A percentile compares a stretch with the other conserved stretches of the same genome.
Conservation (phyloP, 2,797 vertebrate species). For the Gymnocypris eckloni region DNA sequence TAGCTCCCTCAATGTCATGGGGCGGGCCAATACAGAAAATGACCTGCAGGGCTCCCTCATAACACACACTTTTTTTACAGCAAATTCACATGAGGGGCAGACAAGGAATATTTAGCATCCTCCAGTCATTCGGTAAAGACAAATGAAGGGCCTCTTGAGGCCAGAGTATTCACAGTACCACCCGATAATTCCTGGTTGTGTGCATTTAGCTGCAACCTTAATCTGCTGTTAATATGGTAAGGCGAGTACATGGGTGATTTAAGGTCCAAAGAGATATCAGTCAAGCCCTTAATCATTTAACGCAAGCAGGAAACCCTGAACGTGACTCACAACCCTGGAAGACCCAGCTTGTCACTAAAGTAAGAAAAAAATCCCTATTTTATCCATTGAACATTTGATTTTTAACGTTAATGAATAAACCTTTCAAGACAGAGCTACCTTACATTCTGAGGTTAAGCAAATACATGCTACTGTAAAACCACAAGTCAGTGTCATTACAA, state of each 20-base stretch:
- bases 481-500: neutral
- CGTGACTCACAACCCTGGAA: slow-evolving; percentile 37
- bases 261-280: slow-evolving; percentile 34
- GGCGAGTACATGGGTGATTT: slow-evolving; percentile 20
- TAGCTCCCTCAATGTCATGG: neutral
- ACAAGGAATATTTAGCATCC: slow-evolving; percentile 4
- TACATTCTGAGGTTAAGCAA: neutral
- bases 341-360: neutral
- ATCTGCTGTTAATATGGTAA: slow-evolving; percentile 60
- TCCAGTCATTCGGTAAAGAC: neutral
- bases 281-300: slow-evolving; percentile 48
- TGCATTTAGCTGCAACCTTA: slow-evolving; percentile 68
- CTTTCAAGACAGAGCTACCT: neutral
- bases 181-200: slow-evolving; percentile 40
- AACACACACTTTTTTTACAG: neutral
- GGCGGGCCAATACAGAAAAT: neutral
- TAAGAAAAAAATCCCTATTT: neutral
- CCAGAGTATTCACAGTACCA: neutral
- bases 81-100: neutral
- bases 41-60: neutral
- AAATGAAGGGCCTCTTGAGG: neutral
- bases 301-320: slow-evolving; percentile 46
- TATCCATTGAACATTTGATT: neutral
- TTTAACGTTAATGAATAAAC: slow-evolving; percentile 2
- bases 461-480: neutral